Evolutionary conservation across 2,113 vertebrate species (phyloP).

Genomic region (Brienomyrus brachyistius): DNA sequence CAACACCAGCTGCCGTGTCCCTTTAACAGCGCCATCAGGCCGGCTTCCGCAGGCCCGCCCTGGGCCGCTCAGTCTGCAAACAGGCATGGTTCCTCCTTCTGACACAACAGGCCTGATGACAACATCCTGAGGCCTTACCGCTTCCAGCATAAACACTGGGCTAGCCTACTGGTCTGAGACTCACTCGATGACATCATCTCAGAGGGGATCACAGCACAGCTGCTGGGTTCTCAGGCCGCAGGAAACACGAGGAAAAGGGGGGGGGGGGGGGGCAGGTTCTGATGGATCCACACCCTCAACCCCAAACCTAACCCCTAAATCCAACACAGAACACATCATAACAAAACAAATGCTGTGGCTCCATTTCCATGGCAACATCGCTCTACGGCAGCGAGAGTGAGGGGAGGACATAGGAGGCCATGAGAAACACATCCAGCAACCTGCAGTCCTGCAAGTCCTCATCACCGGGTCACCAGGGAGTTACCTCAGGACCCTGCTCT

Average conservation of each 20-base stretch:
- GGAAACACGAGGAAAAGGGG: not conserved
- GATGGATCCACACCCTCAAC: not conserved
- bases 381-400: slow-evolving; percentile 20
- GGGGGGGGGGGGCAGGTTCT: not conserved
- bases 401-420: not conserved
- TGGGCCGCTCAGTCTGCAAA: not conserved
- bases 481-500: not conserved
- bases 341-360: slow-evolving; percentile 9
- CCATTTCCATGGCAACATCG: slow-evolving; percentile 39
- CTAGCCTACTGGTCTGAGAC: not conserved
- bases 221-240: not conserved
- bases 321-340: not conserved
- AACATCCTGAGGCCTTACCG: not conserved
- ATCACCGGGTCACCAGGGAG: not conserved
- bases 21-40: not conserved
- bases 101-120: not conserved
- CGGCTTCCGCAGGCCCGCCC: not conserved
- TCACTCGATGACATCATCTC: slow-evolving; percentile 1
- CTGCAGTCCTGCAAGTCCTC: not conserved
- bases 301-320: not conserved
- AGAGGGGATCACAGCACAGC: not conserved
- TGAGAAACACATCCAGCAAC: not conserved
- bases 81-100: not conserved
- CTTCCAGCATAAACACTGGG: not conserved
- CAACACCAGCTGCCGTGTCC: not conserved